A percentile compares a stretch with the other conserved stretches of the same genome.
These are phyloP conservation scores for Columba janthina DNA, from an alignment of 2,113 vertebrate genomes.

Conservation along the genomic window DNA sequence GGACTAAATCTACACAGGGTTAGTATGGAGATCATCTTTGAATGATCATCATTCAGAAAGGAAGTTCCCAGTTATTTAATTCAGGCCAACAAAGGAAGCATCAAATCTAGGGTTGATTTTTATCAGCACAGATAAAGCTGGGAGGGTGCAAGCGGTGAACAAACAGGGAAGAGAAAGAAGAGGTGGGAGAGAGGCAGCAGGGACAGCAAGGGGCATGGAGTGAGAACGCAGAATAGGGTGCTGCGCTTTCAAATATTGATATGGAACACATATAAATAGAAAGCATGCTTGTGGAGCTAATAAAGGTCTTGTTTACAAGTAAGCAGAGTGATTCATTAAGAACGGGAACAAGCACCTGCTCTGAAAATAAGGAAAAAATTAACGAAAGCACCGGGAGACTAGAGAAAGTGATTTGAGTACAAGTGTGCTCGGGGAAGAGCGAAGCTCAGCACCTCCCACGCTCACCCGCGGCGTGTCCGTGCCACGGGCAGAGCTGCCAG, in stretches of 20 bases:
- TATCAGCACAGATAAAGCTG: background rate
- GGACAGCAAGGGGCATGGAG: background rate
- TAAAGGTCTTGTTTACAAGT: constrained; percentile 52
- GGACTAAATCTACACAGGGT: background rate
- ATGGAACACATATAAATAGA: constrained; percentile 46
- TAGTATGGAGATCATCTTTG: background rate
- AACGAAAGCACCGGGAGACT: background rate
- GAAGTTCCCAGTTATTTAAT: background rate
- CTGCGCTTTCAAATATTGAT: constrained; percentile 58
- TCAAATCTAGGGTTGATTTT: background rate
- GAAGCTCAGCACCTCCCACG: accelerated
- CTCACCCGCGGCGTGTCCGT: background rate
- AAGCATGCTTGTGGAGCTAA: constrained; percentile 24
- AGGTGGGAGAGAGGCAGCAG: background rate
- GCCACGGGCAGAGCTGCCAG: accelerated
- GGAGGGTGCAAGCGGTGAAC: background rate
- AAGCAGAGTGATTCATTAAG: constrained; percentile 24
- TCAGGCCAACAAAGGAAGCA: background rate
- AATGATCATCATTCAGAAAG: background rate
- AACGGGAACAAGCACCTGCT: constrained; percentile 8
- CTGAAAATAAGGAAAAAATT: background rate
- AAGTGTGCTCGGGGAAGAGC: background rate
- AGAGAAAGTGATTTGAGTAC: background rate
- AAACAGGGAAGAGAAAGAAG: background rate
- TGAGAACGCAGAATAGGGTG: background rate